Percentiles rank a stretch among this genome's conserved stretches.
These are phyloP conservation scores for Tiliacea citrago DNA, from an alignment of 2,888 invertebrate species.

Conservation along the genomic window DNA sequence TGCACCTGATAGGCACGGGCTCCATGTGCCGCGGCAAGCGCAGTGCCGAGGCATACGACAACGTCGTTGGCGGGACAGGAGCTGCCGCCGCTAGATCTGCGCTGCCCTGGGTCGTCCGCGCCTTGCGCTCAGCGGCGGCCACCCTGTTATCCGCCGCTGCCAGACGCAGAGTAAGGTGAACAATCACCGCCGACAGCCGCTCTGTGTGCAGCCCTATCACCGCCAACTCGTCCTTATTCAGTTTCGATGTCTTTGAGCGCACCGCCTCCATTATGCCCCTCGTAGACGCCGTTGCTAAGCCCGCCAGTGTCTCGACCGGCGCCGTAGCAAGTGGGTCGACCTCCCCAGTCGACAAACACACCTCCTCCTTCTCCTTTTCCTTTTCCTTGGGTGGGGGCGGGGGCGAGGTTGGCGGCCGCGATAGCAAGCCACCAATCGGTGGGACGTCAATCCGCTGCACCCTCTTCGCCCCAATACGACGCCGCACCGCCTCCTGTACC, in stretches of 20 bases:
- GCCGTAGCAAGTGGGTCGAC: not conserved
- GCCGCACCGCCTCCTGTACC: not conserved
- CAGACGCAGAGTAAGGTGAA: not conserved
- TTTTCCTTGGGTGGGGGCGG: slow-evolving; percentile 17
- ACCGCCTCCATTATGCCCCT: not conserved
- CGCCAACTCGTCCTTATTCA: not conserved
- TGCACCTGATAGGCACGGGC: fast-evolving
- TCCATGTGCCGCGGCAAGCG: not conserved
- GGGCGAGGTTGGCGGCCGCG: not conserved
- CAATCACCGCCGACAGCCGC: fast-evolving
- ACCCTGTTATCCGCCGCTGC: not conserved
- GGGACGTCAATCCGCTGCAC: not conserved
- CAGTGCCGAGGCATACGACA: fast-evolving
- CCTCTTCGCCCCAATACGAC: fast-evolving
- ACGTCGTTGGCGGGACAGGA: fast-evolving
- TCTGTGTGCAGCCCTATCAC: fast-evolving
- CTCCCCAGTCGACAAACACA: too few relatives aligned
- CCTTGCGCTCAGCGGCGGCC: fast-evolving
- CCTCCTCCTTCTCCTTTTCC: too few relatives aligned
- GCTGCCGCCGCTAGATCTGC: fast-evolving
- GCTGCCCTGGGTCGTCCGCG: fast-evolving
- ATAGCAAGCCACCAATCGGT: not conserved
- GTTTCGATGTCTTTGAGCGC: fast-evolving
- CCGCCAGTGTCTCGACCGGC: not conserved
- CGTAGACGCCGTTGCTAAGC: not conserved